Evolutionary conservation across 2,888 invertebrate genomes (phyloP), one percentile per base, ranked within the genome.

Genomic region (Microchrysa polita): DNA sequence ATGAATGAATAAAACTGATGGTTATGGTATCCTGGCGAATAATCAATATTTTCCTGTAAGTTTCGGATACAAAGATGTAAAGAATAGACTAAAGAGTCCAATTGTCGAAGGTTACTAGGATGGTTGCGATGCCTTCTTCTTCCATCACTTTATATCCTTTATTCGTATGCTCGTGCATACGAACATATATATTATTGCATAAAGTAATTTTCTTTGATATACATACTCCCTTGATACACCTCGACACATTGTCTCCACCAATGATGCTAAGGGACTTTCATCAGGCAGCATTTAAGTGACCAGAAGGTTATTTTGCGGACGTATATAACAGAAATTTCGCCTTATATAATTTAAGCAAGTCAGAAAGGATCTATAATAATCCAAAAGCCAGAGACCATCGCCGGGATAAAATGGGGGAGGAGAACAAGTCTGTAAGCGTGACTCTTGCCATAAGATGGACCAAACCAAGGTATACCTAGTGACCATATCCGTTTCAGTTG

Each of bases 401-500:
- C 27, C 27, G 27, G 27, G 27, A 34, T 7, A 2, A 34, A 34
- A n/a, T n/a, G n/a, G n/a, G n/a, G n/a, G n/a, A n/a, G n/a, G n/a
- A 34, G 27, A 34, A 2, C 27, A 34, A 34, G 2, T 5, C 7
- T 34, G 4, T 34, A 7, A 34, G 4, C 27, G 27, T 7, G 2
- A 7, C 27, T 34, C 4, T 34, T 34, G 16, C 52, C 9, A 14
- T 23, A 59, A n/a, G n/a, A 27, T 14, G 59, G 34, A 7, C n/a
- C n/a, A n/a, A 22, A 2, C 2, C 9, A 42, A 48, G 10, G 44
- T 44, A 44, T 48, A n/a, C n/a, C n/a, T n/a, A 34, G 65, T 65
- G 48, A 65, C 65, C 48, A 65, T 65, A 65, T 65, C 65, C 48
- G 65, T 65, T 65, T 65, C 44, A 65, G 65, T 48, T 44, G 65